A percentile compares a stretch with the other conserved stretches of the same genome.
phyloP scores from a whole-genome alignment of 2,797 vertebrate species.

The Acanthiza pusilla region DNA sequence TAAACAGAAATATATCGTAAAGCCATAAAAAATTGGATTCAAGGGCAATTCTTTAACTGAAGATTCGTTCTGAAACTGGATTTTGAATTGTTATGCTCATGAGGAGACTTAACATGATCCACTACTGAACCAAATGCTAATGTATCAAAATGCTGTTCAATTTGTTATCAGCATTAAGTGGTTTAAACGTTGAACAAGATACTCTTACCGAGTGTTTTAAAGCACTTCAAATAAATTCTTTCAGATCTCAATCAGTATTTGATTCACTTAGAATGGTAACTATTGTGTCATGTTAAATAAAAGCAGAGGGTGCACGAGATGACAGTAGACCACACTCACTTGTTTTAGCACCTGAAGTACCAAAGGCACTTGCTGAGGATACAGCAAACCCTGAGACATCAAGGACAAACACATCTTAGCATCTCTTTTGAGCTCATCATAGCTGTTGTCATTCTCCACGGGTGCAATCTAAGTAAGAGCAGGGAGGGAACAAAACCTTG shows the following conservation, averaged over 20 bases:
- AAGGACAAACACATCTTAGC: conserved; percentile 94
- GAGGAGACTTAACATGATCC: background rate
- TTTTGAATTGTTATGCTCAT: background rate
- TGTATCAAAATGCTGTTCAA: background rate
- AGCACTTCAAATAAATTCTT: background rate
- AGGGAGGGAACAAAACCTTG: background rate
- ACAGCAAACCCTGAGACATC: conserved; percentile 97
- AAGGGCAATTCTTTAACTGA: background rate
- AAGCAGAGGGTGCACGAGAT: background rate
- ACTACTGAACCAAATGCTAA: background rate
- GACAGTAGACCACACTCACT: conserved; percentile 71
- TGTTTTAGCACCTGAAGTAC: conserved; percentile 88
- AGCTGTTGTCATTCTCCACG: conserved; percentile 95
- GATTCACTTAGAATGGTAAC: background rate
- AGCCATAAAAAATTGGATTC: background rate
- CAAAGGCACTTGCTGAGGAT: conserved; percentile 92
- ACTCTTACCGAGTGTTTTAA: background rate
- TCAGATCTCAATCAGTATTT: background rate
- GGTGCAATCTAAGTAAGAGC: conserved; percentile 86
- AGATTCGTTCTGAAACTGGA: background rate
- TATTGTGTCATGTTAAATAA: background rate
- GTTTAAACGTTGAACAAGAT: background rate
- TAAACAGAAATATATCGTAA: background rate
- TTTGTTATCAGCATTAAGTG: background rate
- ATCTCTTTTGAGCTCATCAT: conserved; percentile 96